These are phyloP conservation scores for Scelioninae gen. 1 DNA, from an alignment of 2,888 invertebrate species.

Conservation along the genomic window DNA sequence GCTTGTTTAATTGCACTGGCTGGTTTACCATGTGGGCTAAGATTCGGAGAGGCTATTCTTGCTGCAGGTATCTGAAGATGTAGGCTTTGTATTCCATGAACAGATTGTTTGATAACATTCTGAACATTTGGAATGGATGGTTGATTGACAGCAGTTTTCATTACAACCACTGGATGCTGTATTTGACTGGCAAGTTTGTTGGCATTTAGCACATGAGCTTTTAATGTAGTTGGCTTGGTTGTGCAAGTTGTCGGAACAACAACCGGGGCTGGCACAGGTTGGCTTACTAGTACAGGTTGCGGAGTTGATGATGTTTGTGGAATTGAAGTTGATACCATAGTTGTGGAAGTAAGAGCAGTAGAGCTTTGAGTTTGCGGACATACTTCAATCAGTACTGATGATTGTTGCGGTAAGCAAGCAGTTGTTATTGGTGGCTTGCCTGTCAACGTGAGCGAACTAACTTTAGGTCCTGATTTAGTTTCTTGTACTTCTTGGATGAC, in stretches of 20 bases:
- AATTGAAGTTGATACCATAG: slow-evolving; percentile 25
- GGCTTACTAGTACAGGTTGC: slow-evolving; percentile 21
- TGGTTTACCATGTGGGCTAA: slow-evolving; percentile 79
- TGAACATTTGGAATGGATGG: slow-evolving; percentile 72
- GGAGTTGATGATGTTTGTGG: slow-evolving; percentile 42
- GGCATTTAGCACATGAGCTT: slow-evolving; percentile 87
- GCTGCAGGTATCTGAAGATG: slow-evolving; percentile 79
- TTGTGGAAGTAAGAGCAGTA: slow-evolving; percentile 62
- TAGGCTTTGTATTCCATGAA: slow-evolving; percentile 77
- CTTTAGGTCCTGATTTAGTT: slow-evolving; percentile 31
- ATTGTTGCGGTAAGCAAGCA: neutral
- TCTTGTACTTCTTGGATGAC: slow-evolving; percentile 29
- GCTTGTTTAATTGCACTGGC: slow-evolving; percentile 77
- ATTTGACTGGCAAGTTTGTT: slow-evolving; percentile 78
- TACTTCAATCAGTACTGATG: slow-evolving; percentile 31
- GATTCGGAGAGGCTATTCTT: slow-evolving; percentile 79
- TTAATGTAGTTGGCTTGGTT: slow-evolving; percentile 86
- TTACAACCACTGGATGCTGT: slow-evolving; percentile 68
- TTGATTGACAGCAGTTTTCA: slow-evolving; percentile 72
- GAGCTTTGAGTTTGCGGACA: slow-evolving; percentile 20
- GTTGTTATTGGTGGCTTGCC: neutral
- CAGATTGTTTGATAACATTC: slow-evolving; percentile 78
- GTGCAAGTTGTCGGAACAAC: slow-evolving; percentile 52
- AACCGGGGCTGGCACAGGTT: slow-evolving; percentile 13
- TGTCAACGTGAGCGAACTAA: neutral